Percentiles rank a stretch among this genome's conserved stretches.
phyloP scores from a whole-genome alignment of 2,888 invertebrate genomes.

The Cactoblastis cactorum region DNA sequence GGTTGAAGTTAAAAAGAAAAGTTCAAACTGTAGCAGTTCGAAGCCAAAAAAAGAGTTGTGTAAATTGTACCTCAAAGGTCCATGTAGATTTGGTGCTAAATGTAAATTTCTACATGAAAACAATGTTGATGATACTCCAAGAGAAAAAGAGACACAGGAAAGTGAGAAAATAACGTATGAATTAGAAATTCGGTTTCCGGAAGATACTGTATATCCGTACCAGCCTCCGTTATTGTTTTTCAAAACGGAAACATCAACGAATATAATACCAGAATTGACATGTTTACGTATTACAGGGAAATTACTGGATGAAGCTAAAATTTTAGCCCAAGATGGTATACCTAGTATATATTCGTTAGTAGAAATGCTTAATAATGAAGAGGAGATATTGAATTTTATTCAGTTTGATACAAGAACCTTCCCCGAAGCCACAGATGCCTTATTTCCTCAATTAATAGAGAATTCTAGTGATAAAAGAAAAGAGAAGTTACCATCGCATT shows the following conservation, averaged over 20 bases:
- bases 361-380: slow-evolving; percentile 84
- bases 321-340: slow-evolving; percentile 82
- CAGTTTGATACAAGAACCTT: slow-evolving; percentile 75
- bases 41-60: slow-evolving; percentile 75
- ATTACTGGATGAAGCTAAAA: slow-evolving; percentile 83
- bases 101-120: slow-evolving; percentile 86
- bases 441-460: slow-evolving; percentile 81
- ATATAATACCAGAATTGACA: slow-evolving; percentile 80
- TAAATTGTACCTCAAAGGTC: slow-evolving; percentile 81
- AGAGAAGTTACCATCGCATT: slow-evolving; percentile 79
- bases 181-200: slow-evolving; percentile 87
- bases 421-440: slow-evolving; percentile 73
- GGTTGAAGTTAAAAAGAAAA: slow-evolving; percentile 62
- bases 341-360: slow-evolving; percentile 86
- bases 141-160: slow-evolving; percentile 42
- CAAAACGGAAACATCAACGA: slow-evolving; percentile 78
- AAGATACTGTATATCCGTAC: slow-evolving; percentile 84
- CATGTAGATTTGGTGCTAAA: slow-evolving; percentile 85
- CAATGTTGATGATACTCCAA: slow-evolving; percentile 47
- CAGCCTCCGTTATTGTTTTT: slow-evolving; percentile 86
- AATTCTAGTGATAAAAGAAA: slow-evolving; percentile 35
- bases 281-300: slow-evolving; percentile 83
- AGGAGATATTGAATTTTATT: slow-evolving; percentile 81
- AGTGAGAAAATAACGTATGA: slow-evolving; percentile 75
- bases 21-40: slow-evolving; percentile 67